Conservation (phyloP, 2,797 vertebrate species). For the Australoheros facetus region DNA sequence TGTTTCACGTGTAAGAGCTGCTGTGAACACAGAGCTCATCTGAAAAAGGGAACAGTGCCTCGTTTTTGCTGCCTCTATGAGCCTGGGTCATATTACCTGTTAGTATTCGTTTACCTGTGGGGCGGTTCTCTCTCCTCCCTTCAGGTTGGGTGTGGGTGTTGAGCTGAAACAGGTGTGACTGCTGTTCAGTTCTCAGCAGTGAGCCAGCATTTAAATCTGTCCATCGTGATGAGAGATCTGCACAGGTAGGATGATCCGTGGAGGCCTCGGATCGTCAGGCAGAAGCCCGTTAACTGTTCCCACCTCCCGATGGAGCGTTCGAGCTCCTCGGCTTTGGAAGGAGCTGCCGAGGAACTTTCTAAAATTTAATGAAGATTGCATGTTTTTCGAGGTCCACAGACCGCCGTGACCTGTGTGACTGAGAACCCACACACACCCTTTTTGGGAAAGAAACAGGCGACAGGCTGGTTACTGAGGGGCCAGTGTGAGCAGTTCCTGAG, state of each 20-base stretch:
- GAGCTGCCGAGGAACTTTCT: not conserved
- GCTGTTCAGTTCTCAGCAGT: accelerated
- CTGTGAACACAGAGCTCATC: no score
- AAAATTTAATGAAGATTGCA: accelerated
- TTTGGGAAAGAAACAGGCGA: no score
- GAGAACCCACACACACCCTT: no score
- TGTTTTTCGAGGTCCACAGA: not conserved
- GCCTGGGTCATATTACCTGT: not conserved
- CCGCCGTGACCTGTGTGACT: no score
- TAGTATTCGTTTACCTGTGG: accelerated
- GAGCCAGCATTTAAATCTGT: not conserved
- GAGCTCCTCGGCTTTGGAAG: not conserved
- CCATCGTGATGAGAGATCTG: not conserved
- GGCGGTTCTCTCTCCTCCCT: not conserved
- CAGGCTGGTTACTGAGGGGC: no score
- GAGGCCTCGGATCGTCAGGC: not conserved
- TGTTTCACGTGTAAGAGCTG: no score
- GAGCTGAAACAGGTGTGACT: not conserved
- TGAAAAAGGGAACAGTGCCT: no score
- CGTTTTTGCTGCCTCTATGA: not conserved
- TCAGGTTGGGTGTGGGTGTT: not conserved
- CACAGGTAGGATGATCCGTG: not conserved
- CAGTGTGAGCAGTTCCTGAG: not conserved
- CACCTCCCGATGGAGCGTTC: accelerated
- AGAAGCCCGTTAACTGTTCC: not conserved